Evolutionary conservation across 2,797 vertebrate species (phyloP).

Genomic region (Alectoris magna): DNA sequence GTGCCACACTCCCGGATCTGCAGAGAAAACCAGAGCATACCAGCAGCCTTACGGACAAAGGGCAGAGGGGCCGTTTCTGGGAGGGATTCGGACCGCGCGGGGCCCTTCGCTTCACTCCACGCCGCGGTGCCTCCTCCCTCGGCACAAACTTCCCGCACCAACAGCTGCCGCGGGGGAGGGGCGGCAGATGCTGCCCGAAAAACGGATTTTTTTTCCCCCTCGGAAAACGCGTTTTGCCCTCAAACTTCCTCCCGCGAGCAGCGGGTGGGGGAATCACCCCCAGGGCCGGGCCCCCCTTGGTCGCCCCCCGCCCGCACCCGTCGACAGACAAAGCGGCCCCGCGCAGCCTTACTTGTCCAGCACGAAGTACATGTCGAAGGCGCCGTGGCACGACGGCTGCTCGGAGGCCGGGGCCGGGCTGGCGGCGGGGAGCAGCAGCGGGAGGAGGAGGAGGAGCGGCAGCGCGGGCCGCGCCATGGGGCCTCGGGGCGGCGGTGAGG

Average conservation of each 20-base stretch:
- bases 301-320: no score
- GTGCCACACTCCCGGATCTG: slow-evolving; percentile 91
- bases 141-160: not conserved
- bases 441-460: not conserved
- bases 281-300: not conserved
- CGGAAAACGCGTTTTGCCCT: not conserved
- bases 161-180: not conserved
- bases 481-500: not conserved
- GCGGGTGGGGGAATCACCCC: no score
- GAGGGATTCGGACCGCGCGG: no score
- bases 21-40: not conserved
- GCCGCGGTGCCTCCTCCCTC: no score
- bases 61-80: not conserved
- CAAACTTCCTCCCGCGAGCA: no score
- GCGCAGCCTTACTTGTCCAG: slow-evolving; percentile 88
- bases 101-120: no score
- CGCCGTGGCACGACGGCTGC: slow-evolving; percentile 86
- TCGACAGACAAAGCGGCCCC: not conserved
- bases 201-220: not conserved
- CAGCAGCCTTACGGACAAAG: not conserved
- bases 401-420: slow-evolving; percentile 76
- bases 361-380: slow-evolving; percentile 94
- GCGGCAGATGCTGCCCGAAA: not conserved
- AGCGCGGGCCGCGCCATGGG: not conserved
- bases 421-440: not conserved